Evolutionary conservation across 2,888 invertebrate genomes (phyloP), one percentile per base, ranked within the genome.

Genomic region (Choreutis nemorana): DNA sequence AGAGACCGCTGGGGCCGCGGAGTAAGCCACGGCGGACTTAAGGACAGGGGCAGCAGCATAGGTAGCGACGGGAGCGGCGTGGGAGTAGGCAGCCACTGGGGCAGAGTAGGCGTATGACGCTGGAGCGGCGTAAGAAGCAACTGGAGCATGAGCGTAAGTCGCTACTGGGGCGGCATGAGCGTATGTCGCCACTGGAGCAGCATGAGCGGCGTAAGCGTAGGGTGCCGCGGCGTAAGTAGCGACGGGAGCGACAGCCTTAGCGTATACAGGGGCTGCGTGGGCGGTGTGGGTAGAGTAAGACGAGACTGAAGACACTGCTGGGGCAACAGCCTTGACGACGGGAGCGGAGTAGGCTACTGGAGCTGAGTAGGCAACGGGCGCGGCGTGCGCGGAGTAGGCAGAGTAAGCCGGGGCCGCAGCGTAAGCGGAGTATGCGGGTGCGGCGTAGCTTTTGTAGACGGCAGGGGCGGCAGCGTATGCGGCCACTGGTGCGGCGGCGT

Each of bases 1-100:
- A 34, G 87, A 83, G 22, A 85, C 85, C 33, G 66, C 65, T 29
- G 75, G 81, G 20, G 84, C 83, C 22, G 86, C 83, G 15, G 81
- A 78, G 63, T 83, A 83, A 14, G 75, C 55, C 27, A 83, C 45
- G 28, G 73, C 77, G 23, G 70, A 55, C 35, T 66, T 66, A 32
- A 57, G 41, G 11, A 55, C 77, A 39, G 54, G 78, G 46, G 48
- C 63, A 46, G 40, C 63, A 45, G 40, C 36, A 41, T 51, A 47
- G 10, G 57, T 48, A 22, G 55, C 58, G 10, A 48, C 43, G 29
- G 65, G 59, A 3, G 56, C 45, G 23, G 50, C 46, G 28, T 49
- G 36, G 18, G 35, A 32, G 13, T 36, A 35, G 3, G 36, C 23
- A 11, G 25, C 28, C 9, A 29, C 15, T 13, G 35, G 29, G 15